Evolutionary conservation across 2,797 vertebrate species (phyloP).

Genomic region (Halcyon smyrnensis): DNA sequence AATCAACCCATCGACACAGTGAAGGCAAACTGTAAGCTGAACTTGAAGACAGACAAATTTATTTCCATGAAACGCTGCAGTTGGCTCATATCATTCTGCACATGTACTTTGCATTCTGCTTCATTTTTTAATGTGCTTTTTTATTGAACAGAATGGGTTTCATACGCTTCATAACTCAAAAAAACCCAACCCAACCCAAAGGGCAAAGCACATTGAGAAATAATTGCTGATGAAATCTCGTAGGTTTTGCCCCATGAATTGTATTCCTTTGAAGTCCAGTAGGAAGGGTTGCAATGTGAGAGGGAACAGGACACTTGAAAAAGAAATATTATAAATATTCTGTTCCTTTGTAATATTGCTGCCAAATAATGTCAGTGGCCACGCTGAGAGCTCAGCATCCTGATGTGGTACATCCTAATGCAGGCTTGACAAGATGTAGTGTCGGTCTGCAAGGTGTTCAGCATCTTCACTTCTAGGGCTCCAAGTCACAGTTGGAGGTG

Average conservation of each 20-base stretch:
- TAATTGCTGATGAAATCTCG: background rate
- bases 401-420: background rate
- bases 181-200: background rate
- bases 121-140: background rate
- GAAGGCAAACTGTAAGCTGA: background rate
- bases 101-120: background rate
- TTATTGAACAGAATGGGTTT: background rate
- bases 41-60: background rate
- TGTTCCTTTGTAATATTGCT: background rate
- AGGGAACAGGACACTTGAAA: background rate
- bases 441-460: background rate
- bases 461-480: background rate
- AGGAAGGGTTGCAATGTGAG: background rate
- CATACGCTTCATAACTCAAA: background rate
- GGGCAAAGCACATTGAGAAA: background rate
- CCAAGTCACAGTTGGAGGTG: background rate
- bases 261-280: background rate
- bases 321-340: background rate
- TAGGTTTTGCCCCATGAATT: background rate
- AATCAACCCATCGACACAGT: background rate
- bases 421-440: background rate
- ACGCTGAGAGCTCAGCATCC: background rate
- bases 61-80: background rate
- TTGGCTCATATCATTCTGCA: background rate
- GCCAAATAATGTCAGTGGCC: background rate